Evolutionary conservation across 2,888 invertebrate genomes (phyloP).

Genomic region (Coelinius sp.): DNA sequence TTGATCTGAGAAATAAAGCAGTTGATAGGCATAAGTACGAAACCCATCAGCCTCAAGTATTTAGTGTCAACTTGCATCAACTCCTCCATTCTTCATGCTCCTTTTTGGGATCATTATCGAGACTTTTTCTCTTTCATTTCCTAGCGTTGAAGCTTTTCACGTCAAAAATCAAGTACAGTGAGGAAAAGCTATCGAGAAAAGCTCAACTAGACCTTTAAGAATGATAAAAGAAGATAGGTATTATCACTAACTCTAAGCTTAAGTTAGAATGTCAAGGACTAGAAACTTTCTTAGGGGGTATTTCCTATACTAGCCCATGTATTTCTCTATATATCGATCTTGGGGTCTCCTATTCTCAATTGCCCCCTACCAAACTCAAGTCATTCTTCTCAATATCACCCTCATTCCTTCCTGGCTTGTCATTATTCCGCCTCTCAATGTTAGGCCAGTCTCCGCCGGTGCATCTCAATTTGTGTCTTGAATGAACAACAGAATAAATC

Average conservation of each 20-base stretch:
- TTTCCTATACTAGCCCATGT: neutral
- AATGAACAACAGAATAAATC: neutral
- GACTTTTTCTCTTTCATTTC: neutral
- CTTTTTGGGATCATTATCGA: no score
- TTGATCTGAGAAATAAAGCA: no score
- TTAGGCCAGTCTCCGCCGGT: neutral
- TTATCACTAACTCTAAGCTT: conserved; percentile 1
- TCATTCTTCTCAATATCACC: neutral
- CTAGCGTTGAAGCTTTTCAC: no score
- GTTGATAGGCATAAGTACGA: no score
- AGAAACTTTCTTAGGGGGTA: neutral
- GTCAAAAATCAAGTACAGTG: no score
- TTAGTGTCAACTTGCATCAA: no score
- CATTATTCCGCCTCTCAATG: neutral
- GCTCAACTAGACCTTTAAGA: no score
- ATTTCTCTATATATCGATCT: conserved; percentile 7
- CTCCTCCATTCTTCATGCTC: neutral
- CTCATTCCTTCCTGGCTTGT: neutral
- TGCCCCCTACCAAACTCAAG: neutral
- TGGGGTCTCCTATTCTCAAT: conserved; percentile 2
- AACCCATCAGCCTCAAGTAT: no score
- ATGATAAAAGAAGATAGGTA: neutral
- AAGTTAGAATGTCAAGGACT: neutral
- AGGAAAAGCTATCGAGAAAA: no score
- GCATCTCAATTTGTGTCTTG: neutral